These are phyloP conservation scores for Epistrophe eligans DNA, from an alignment of 2,888 invertebrate species.

Conservation along the genomic window DNA sequence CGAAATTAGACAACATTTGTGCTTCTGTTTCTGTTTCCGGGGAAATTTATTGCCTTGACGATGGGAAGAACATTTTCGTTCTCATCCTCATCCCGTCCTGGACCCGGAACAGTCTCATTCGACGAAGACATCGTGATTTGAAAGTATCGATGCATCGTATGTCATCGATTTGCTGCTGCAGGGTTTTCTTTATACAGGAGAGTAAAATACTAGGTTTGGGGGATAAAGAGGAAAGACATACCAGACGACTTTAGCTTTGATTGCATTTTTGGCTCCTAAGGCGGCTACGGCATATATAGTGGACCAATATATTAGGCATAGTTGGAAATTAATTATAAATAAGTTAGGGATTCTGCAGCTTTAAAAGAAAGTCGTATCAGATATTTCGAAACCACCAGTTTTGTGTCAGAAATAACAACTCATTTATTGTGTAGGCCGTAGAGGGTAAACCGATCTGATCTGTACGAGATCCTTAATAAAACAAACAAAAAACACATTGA, in stretches of 20 bases:
- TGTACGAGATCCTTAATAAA: too few relatives aligned
- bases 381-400: too few relatives aligned
- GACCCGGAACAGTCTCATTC: not conserved
- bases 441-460: too few relatives aligned
- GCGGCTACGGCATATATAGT: not conserved
- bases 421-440: too few relatives aligned
- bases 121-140: not conserved
- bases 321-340: not conserved
- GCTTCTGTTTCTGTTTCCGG: constrained; percentile 70
- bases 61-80: constrained; percentile 35
- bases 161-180: constrained; percentile 54
- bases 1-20: constrained; percentile 66
- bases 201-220: not conserved
- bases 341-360: too few relatives aligned
- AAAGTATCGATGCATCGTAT: constrained; percentile 39
- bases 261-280: constrained; percentile 69
- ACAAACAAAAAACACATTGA: too few relatives aligned
- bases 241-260: constrained; percentile 49
- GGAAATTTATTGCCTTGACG: constrained; percentile 68
- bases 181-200: not conserved
- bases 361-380: too few relatives aligned
- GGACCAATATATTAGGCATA: not conserved
- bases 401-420: too few relatives aligned
- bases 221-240: constrained; percentile 30
- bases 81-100: not conserved